A percentile compares a stretch with the other conserved stretches of the same genome.
These are phyloP conservation scores for Typhlichthys eigenmanni DNA, from an alignment of 2,797 vertebrate genomes.

Conservation along the genomic window DNA sequence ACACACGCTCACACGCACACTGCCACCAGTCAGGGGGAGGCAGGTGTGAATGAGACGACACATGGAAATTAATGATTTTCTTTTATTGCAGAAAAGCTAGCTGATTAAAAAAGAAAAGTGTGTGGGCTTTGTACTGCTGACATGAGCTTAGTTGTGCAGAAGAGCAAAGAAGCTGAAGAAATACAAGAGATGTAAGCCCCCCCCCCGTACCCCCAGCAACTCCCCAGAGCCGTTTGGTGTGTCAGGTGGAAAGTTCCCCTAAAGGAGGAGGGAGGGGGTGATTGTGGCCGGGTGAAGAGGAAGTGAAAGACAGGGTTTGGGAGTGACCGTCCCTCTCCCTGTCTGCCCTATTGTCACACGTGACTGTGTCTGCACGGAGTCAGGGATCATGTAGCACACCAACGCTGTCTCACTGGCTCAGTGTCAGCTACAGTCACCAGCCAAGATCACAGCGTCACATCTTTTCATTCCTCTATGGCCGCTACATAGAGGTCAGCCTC, in stretches of 20 bases:
- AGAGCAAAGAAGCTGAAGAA: conserved; percentile 26
- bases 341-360: too few species aligned
- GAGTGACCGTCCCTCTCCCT: too few species aligned
- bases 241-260: conserved; percentile 40
- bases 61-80: conserved; percentile 48
- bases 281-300: too few species aligned
- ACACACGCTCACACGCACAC: not conserved
- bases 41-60: conserved; percentile 55
- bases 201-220: conserved; percentile 20
- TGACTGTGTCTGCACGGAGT: too few species aligned
- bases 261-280: not conserved
- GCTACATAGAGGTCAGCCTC: too few species aligned
- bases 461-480: too few species aligned
- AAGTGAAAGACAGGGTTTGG: too few species aligned
- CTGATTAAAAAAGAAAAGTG: conserved; percentile 51
- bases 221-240: conserved; percentile 37
- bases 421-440: conserved; percentile 35
- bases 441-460: not conserved
- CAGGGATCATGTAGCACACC: conserved; percentile 56
- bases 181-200: conserved; percentile 27
- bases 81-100: conserved; percentile 12
- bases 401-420: conserved; percentile 64
- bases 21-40: conserved; percentile 17
- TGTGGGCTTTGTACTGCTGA: conserved; percentile 40
- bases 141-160: conserved; percentile 44